Base-by-base conservation (phyloP, 2,888 invertebrate species). In the Pyrocoelia pectoralis region DNA sequence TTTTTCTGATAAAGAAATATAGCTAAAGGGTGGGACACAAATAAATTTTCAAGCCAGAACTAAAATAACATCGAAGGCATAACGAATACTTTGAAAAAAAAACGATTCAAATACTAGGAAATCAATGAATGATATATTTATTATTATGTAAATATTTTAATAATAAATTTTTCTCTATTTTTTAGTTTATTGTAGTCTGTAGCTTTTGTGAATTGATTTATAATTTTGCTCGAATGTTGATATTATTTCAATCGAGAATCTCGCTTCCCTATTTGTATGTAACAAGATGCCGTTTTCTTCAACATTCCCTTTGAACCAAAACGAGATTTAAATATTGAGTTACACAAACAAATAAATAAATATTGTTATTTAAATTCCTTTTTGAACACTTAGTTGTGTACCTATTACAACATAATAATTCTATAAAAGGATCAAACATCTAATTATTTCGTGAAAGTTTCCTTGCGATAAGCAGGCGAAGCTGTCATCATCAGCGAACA, bases 101-200 rank as follows among this genome's bases (percentile, higher is more conserved):
- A 79, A 77, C 77, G 76, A 74, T 75, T 73, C 74, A 75, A 79
- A 78, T 75, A 74, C 75, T 71, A 68, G 72, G 72, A 74, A 70
- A 76, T 76, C 74, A 79, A 74, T 76, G 78, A 79, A 75, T 77
- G 78, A 79, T 78, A 76, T 77, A 79, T 79, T 77, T 78, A 78
- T 77, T 77, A 74, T 78, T 76, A 76, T 76, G 71, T 75, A 70
- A 68, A 59, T 55, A 70, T 68, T 70, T 67, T 71, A 61, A 66
- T 73, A 55, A 77, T 78, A 77, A 77, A 78, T 77, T 76, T 75
- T 67, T n/a, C n/a, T 68, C 69, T 69, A 70, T 70, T 73, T 70
- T 71, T 61, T 72, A 70, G 72, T 72, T 72, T 61, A 28, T 50
- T 50, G 13, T 43, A 18, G 13, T 17, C 33, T n/a, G 2, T 33